Evolutionary conservation across 2,888 invertebrate genomes (phyloP).

Genomic region (Phyllotreta striolata): DNA sequence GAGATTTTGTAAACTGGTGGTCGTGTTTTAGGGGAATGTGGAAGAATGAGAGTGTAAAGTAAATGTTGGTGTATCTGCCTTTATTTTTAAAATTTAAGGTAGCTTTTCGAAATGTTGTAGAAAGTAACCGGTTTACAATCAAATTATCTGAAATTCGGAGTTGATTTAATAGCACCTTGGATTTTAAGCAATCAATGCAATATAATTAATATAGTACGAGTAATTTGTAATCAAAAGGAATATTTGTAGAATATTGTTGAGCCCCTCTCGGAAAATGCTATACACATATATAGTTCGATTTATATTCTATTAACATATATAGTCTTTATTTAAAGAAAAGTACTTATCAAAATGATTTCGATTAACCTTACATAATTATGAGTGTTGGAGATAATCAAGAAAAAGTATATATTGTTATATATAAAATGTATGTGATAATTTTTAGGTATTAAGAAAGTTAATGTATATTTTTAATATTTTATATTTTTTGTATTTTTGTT

Average conservation of each 20-base stretch:
- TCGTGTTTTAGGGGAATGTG: too few relatives aligned
- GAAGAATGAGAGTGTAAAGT: too few relatives aligned
- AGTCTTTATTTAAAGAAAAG: conserved; percentile 29
- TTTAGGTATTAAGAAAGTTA: conserved; percentile 45
- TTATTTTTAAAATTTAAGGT: too few relatives aligned
- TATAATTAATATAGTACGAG: not conserved
- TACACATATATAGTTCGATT: not conserved
- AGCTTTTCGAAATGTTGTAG: too few relatives aligned
- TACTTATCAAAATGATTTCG: conserved; percentile 36
- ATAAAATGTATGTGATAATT: conserved; percentile 48
- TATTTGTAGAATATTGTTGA: not conserved
- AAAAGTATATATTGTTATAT: conserved; percentile 32
- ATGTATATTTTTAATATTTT: conserved; percentile 44
- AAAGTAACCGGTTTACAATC: too few relatives aligned
- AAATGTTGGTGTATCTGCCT: too few relatives aligned
- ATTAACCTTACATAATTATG: conserved; percentile 28
- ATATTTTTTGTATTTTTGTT: conserved; percentile 44
- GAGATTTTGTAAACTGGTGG: too few relatives aligned
- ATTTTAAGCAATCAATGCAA: too few relatives aligned
- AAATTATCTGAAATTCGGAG: too few relatives aligned
- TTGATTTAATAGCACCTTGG: too few relatives aligned
- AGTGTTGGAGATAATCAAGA: conserved; percentile 39
- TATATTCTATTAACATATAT: conserved; percentile 14
- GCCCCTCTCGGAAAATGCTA: conserved; percentile 7
- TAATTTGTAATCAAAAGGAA: not conserved